Evolutionary conservation across 1,140 invertebrate species (phyloP), one percentile per base, ranked within the genome.

Genomic region (Subanguina moxae): DNA sequence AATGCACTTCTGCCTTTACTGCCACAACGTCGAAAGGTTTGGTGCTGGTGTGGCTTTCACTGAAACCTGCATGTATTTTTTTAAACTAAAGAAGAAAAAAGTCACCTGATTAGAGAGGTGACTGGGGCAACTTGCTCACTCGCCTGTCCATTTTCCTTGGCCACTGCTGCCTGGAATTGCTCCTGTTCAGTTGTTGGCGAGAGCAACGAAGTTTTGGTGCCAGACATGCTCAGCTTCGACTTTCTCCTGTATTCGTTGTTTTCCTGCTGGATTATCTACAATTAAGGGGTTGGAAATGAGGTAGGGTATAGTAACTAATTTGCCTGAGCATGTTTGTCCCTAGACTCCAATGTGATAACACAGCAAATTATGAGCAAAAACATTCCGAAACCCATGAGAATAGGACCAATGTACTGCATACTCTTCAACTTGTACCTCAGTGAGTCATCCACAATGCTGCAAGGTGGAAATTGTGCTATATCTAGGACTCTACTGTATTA

Each of bases 341-440:
- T 30, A 52, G 69, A 68, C 67, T 82, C 80, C 23, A 82, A 45
- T 23, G 80, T 82, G 1, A 82, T 78, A 1, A 82, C 80, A 71
- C 80, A 82, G 15, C 80, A 78, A 42, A 82, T 75, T 25, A 82
- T 82, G 38, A 78, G 65, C 28, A 78, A 32, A 67, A 80, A 80
- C 42, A 68, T 67, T 5, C 78, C 77, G 57, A 82, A 62, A 32
- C 80, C 80, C 78, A 80, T 82, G 15, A 80, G 46, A n/a, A 82
- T 65, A 13, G 80, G 80, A 1, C 80, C 80, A n/a, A 82, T 42
- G 52, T 82, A 82, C 63, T 82, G 80, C 74, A 82, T 73, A 68
- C 73, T 67, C 52, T 78, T 80, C 23, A 80, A 56, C 27, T 75
- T 62, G 58, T 67, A 74, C 28, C 67, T 17, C 15, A 74, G 21